phyloP scores from a whole-genome alignment of 2,888 invertebrate genomes.

The Lottia gigantea region DNA sequence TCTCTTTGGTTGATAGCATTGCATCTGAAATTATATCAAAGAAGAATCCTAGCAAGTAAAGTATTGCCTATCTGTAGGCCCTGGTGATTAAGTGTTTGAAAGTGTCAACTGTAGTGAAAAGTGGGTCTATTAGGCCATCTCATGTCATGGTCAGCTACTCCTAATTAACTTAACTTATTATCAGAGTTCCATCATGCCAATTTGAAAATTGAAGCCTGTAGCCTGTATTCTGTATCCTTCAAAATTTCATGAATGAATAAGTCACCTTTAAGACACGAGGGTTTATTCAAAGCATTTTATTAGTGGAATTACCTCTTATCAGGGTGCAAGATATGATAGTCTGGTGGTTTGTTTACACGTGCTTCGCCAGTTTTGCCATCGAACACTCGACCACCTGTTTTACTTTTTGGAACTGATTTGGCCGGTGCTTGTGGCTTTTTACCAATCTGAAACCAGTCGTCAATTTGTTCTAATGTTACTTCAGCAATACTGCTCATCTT shows the following conservation, averaged over 20 bases:
- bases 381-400: conserved; percentile 41
- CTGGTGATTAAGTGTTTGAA: too few relatives aligned
- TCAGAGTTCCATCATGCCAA: too few relatives aligned
- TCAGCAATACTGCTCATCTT: conserved; percentile 31
- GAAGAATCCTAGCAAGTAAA: neutral
- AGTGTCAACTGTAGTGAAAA: too few relatives aligned
- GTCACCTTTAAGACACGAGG: too few relatives aligned
- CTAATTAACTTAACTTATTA: too few relatives aligned
- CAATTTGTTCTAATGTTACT: conserved; percentile 55
- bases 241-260: too few relatives aligned
- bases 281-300: neutral
- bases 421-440: conserved; percentile 39
- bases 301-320: conserved; percentile 39
- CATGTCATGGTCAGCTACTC: too few relatives aligned
- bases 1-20: conserved; percentile 20
- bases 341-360: conserved; percentile 24
- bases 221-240: too few relatives aligned
- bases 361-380: conserved; percentile 47
- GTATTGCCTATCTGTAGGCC: neutral
- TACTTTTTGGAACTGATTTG: conserved; percentile 36
- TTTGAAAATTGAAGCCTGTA: too few relatives aligned
- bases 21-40: conserved; percentile 1
- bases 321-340: conserved; percentile 21
- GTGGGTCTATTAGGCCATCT: too few relatives aligned
- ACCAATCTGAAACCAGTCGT: conserved; percentile 62